Base-by-base conservation (phyloP, 2,888 invertebrate genomes). In the Matsumyia berberina region DNA sequence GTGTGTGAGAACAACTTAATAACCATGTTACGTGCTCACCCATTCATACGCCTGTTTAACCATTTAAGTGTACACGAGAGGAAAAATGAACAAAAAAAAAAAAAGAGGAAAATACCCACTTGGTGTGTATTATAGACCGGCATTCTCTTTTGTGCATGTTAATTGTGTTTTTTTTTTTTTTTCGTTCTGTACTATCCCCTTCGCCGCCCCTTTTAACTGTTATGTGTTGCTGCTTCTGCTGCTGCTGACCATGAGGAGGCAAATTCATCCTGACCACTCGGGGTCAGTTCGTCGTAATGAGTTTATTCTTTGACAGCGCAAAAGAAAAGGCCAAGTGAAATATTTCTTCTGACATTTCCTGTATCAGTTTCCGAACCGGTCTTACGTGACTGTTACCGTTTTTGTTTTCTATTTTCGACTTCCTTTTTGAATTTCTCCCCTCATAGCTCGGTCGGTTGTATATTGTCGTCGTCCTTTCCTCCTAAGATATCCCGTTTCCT, bases 1-100 rank as follows among this genome's bases (percentile, higher is more conserved):
- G 74, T 76, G 80, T 85, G 70, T 85, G 70, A 74, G 80, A 76
- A 80, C 85, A 85, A 79, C 85, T 80, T 85, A 85, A 85, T 85
- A 85, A 80, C 74, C 74, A 55, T 80, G 85, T 80, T 80, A 80
- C 80, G 66, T 85, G 80, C 74, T 74, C 64, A 70, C 80, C 80
- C 80, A 80, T 80, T 80, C 85, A 85, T 80, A 76, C 74, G 66
- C 66, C 66, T 85, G 85, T 80, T 85, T 70, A 80, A 79, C 69
- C 80, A 85, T 85, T 79, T 76, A 74, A 74, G 69, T 74, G 69
- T 66, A 62, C 60, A 51, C 31, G 49, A 60, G 64, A 17, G 37
- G 60, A 39, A 53, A 64, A 15, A 39, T n/a, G 17, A 37, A 1
- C 15, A 5, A 12, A 12, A 67, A 19, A 51, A 57, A 24, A 55